Conservation (phyloP, 1,140 invertebrate species). For the Aleiodes sp. region DNA sequence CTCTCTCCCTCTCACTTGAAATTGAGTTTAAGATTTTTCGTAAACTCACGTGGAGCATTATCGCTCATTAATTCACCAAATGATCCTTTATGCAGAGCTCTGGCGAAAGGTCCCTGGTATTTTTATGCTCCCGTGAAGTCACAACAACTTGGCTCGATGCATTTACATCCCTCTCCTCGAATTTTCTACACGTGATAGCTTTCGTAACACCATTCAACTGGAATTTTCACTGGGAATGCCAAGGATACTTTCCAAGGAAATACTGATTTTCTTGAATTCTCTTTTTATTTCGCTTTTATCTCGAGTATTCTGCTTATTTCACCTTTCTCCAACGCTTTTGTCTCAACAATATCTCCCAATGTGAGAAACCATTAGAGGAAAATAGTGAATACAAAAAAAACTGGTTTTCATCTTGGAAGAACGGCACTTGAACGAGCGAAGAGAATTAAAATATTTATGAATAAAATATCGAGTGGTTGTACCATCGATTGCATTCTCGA, state of each 20-base stretch:
- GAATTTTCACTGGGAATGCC: not conserved
- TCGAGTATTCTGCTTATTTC: not conserved
- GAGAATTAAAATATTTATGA: conserved; percentile 50
- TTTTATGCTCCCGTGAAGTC: conserved; percentile 2
- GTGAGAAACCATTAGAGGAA: not conserved
- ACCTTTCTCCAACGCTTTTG: not conserved
- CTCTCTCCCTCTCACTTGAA: not conserved
- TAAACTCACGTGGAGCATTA: conserved; percentile 17
- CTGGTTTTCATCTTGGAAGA: not conserved
- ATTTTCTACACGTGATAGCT: not conserved
- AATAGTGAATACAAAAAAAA: too few species aligned
- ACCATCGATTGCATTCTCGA: conserved; percentile 46
- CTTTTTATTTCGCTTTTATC: too few species aligned
- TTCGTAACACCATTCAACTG: not conserved
- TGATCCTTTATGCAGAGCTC: not conserved
- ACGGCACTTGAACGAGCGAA: not conserved
- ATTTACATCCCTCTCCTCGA: not conserved
- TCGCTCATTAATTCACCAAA: conserved; percentile 19
- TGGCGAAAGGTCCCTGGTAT: conserved; percentile 28
- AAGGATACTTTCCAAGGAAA: not conserved
- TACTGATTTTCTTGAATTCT: too few species aligned
- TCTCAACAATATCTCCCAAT: not conserved
- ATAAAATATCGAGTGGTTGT: conserved; percentile 41
- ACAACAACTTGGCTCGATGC: not conserved
- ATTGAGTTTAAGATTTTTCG: conserved; percentile 1